Evolutionary conservation across 2,888 invertebrate species (phyloP), one percentile per base, ranked within the genome.

Genomic region (Luperina testacea): DNA sequence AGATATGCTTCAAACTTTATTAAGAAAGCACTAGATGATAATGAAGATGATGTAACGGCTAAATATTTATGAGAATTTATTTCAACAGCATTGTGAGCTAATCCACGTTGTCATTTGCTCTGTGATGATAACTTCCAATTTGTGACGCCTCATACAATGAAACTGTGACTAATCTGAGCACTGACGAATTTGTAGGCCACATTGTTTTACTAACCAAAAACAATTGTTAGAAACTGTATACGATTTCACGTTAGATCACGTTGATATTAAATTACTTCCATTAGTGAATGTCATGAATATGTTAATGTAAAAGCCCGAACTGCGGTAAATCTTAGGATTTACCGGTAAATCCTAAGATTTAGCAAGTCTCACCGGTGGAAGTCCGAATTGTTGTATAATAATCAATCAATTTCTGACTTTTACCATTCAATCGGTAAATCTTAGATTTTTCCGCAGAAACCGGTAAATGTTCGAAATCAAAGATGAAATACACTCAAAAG

Each of bases 151-250:
- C 88, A 87, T 89, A 87, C 87, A 91, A 89, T 85, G 78, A 80
- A 82, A 83, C 86, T 89, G 89, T 92, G 91, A 91, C 90, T 90
- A 90, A 91, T 91, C 87, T 87, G 85, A 82, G 81, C 83, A 90
- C 84, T 75, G 89, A 90, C 87, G 90, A 92, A 91, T 93, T 94
- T 93, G 92, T 93, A 91, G 93, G 91, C 90, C 92, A 91, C 91
- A 90, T 91, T 90, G 90, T 92, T 89, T 88, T 86, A 90, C 88
- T 92, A 93, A 94, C 95, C 92, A 93, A 91, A 92, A 93, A 90
- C 92, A 94, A 94, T 94, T 94, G 92, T 88, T 82, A 85, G 85
- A 87, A 90, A 88, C 84, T 84, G 79, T 86, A 83, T 81, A 91
- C 79, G 88, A 91, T 90, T 90, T 89, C 67, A 87, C 86, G 89